Evolutionary conservation across 1,140 invertebrate genomes (phyloP), one percentile per base, ranked within the genome.

Genomic region (Amphibalanus amphitrite): DNA sequence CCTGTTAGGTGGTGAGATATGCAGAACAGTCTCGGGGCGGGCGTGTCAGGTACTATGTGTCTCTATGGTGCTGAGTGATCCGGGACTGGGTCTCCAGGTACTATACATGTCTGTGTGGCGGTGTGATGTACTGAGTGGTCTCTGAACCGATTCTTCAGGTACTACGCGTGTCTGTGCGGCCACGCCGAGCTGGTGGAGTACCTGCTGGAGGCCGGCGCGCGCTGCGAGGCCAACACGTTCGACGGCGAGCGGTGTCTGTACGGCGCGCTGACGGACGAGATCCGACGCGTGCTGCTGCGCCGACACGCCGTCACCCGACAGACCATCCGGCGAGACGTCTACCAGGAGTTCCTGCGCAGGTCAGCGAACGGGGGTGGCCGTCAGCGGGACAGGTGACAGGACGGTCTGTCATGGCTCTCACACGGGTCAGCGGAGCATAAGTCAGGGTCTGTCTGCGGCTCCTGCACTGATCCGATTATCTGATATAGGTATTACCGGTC

Each of bases 161-260:
- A 85, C 72, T 85, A 85, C 78, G 84, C 84, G 1, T 85, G 84
- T 77, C 75, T 85, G 13, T 85, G 84, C 80, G 84, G 84, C 13
- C 83, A 85, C 76, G 74, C 77, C 59, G 79, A 82, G 38, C 67
- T 85, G 26, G 84, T 84, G 0, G 76, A 82, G 71, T 85, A 83
- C 76, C 75, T 85, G 13, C 77, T 85, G 20, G 80, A 81, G 69
- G 80, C 81, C 78, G 84, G 84, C 47, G 84, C 84, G 13, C 76
- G 79, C 69, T 85, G 84, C 80, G 84, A 85, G 74, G 82, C 82
- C 0, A 84, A 84, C 73, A 85, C 84, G 28, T 85, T 85, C 79
- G 84, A 85, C 78, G 84, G 84, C 1, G 84, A 85, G 76, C 75
- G 84, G 38, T 85, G 84, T 77, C 73, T 85, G 17, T 85, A 85